Evolutionary conservation across 2,888 invertebrate species (phyloP), one percentile per base, ranked within the genome.

Genomic region (Orgyia antiqua): DNA sequence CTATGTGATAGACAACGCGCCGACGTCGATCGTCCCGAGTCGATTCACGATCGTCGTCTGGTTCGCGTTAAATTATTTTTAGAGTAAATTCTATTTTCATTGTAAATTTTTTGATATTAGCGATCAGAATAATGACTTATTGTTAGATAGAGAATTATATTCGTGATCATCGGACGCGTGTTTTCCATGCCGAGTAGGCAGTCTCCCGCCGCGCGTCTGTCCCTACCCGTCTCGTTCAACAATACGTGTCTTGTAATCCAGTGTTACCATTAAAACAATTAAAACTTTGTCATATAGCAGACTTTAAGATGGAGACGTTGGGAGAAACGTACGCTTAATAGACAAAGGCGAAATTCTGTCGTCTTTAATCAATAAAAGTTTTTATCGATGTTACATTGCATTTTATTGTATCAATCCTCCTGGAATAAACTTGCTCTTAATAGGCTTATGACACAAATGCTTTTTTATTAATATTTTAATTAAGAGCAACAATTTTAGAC

Each of bases 71-170:
- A 71, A 74, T 73, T 78, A 84, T 80, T 80, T 84, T 80, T 84
- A 86, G 84, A 84, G 64, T 82, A 72, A 83, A 84, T 70, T 84
- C 84, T 84, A 84, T 86, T 84, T 84, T 84, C 79, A 83, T 70
- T 86, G 84, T 84, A 83, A 77, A 80, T 78, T 82, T 80, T 79
- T 78, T 76, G 70, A 80, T 77, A 82, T 74, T 83, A 83, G 83
- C 53, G 58, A 76, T 79, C 80, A 76, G 62, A 75, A 66, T 78
- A 79, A 69, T 73, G 66, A 80, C 65, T 77, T 76, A 78, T 70
- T 71, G 78, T 78, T 84, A 86, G 86, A 82, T 84, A 84, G 82
- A 72, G 58, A 79, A 79, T 73, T 78, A 82, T 78, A 83, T 75
- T 80, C 70, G 76, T 78, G 72, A 76, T 64, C 45, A 58, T 41